Evolutionary conservation across 2,888 invertebrate genomes (phyloP).

Genomic region (Orthonevra nobilis): DNA sequence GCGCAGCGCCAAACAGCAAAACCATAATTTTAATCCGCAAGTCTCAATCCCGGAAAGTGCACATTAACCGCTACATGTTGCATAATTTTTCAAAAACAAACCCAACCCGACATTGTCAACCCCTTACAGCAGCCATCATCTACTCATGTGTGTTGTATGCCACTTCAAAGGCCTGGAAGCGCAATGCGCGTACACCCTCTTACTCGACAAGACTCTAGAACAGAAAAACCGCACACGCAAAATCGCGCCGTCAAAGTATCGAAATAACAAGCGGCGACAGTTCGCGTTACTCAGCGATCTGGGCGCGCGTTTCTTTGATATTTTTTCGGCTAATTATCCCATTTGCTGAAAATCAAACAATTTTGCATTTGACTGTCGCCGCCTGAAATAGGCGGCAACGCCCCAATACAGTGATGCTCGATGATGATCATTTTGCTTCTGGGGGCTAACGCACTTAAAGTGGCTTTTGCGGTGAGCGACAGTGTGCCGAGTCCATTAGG

Average conservation of each 20-base stretch:
- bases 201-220: neutral
- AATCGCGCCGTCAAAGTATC: conserved; percentile 42
- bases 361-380: conserved; percentile 52
- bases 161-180: conserved; percentile 58
- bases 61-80: conserved; percentile 57
- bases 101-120: conserved; percentile 61
- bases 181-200: conserved; percentile 4
- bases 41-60: conserved; percentile 56
- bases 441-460: conserved; percentile 54
- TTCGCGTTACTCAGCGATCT: conserved; percentile 14
- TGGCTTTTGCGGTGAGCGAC: conserved; percentile 39
- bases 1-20: conserved; percentile 21
- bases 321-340: conserved; percentile 70
- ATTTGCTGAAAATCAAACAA: conserved; percentile 70
- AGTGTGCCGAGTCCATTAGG: conserved; percentile 57
- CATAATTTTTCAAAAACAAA: conserved; percentile 47
- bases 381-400: conserved; percentile 51
- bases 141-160: too few species aligned
- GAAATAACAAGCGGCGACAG: conserved; percentile 63
- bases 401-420: conserved; percentile 28
- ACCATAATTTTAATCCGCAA: conserved; percentile 4
- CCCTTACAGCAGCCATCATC: conserved; percentile 37
- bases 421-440: conserved; percentile 21
- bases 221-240: conserved; percentile 3
- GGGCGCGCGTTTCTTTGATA: conserved; percentile 59